Evolutionary conservation across 2,797 vertebrate species (phyloP), one percentile per base, ranked within the genome.

Genomic region (Cryptoprocta ferox): DNA sequence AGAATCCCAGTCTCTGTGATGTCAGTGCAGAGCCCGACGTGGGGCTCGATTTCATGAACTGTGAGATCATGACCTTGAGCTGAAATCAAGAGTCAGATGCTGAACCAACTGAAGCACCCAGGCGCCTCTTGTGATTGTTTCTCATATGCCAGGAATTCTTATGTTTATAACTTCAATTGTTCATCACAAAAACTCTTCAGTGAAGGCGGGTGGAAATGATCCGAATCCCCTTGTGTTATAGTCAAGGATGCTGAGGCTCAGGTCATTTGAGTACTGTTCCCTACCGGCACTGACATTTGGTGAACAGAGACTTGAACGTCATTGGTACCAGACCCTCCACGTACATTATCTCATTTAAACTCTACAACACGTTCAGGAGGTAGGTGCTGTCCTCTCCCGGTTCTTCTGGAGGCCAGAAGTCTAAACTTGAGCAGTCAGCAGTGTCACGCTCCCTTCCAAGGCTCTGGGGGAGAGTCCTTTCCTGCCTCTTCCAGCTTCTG

Each of bases 291-390:
- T 21, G 32, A 71, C 35, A 37, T 10, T 0, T 39, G 66, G 35
- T 53, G 73, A 39, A 39, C 11, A 28, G 50, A 84, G 21, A 39
- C 53, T 21, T 71, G 79, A 87, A 71, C 42, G 8, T 45, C 7
- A 45, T 79, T 18, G 56, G 13, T 15, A 15, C 19, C 2, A 48
- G 48, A 18, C 37, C 19, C 13, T 87, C 48, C 30, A 18, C 0
- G 3, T 0, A 3, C 0, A 5, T 68, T 30, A 35, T 71, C 45
- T 84, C 48, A 30, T 32, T 32, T 76, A n/a, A 75, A 70, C n/a
- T 56, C 35, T 0, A 19, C 5, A 48, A 50, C 32, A 12, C 6
- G 18, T 37, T n/a, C 3, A 39, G 1, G 0, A 75, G 10, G 35
- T 59, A 13, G 10, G 3, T 56, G 30, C 35, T 53, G 30, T 42